Evolutionary conservation across 2,797 vertebrate genomes (phyloP).

Genomic region (Eutrigla gurnardus): DNA sequence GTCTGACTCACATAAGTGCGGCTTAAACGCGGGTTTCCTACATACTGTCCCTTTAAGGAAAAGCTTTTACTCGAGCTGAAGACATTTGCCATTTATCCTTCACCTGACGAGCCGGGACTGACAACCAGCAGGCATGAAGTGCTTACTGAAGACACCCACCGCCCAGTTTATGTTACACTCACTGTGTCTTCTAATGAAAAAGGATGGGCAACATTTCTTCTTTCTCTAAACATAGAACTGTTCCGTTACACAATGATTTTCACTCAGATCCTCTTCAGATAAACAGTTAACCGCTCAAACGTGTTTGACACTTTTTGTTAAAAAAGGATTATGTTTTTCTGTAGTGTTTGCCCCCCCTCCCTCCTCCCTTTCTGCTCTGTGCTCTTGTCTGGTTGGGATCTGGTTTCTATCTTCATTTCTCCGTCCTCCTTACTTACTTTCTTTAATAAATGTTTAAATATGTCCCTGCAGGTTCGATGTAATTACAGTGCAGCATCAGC

Average conservation of each 20-base stretch:
- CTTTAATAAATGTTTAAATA: slow-evolving; percentile 85
- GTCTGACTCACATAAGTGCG: no score
- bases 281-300: slow-evolving; percentile 31
- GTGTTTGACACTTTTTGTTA: slow-evolving; percentile 27
- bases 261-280: slow-evolving; percentile 22
- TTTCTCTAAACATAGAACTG: slow-evolving; percentile 8
- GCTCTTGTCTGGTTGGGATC: slow-evolving; percentile 59
- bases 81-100: slow-evolving; percentile 36
- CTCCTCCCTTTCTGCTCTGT: slow-evolving; percentile 29
- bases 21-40: background rate
- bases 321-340: slow-evolving; percentile 56
- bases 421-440: slow-evolving; percentile 70
- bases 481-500: slow-evolving; percentile 81
- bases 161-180: slow-evolving; percentile 32
- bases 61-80: background rate
- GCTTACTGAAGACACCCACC: slow-evolving; percentile 26
- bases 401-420: slow-evolving; percentile 74
- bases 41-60: background rate
- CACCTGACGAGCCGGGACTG: slow-evolving; percentile 13
- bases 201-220: slow-evolving; percentile 25
- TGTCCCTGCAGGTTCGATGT: slow-evolving; percentile 77
- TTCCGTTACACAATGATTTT: background rate
- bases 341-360: slow-evolving; percentile 36
- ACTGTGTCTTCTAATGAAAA: slow-evolving; percentile 35
- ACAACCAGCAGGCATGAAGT: slow-evolving; percentile 36